Conservation (phyloP, 2,888 invertebrate genomes). For the Athrips mouffetella region DNA sequence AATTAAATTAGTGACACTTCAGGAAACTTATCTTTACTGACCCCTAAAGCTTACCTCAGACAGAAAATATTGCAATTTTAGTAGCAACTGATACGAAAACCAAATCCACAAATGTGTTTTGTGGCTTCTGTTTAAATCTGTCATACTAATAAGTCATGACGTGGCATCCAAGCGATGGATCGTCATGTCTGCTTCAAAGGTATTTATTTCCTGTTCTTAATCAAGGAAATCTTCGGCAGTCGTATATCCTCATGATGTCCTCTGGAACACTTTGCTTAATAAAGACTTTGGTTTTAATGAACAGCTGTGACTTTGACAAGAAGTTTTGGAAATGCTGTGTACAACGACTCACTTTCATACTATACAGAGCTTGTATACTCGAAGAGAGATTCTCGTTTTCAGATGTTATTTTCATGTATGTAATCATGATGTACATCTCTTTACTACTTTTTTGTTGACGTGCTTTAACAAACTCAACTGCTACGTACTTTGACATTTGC, state of each 20-base stretch:
- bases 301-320: conserved; percentile 1
- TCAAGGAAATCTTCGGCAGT: conserved; percentile 52
- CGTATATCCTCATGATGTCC: conserved; percentile 37
- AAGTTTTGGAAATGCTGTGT: not conserved
- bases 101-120: not conserved
- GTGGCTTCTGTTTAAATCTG: conserved; percentile 15
- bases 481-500: no score
- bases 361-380: no score
- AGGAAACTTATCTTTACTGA: no score
- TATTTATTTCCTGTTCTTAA: conserved; percentile 68
- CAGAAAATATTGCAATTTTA: no score
- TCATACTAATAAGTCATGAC: conserved; percentile 38
- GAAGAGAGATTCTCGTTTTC: no score
- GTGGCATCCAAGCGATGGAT: conserved; percentile 47
- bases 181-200: conserved; percentile 63
- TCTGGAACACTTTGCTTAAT: conserved; percentile 48
- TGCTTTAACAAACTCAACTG: no score
- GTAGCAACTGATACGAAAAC: not conserved
- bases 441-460: no score
- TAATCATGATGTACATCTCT: no score
- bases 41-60: no score
- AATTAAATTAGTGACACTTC: no score
- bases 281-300: conserved; percentile 36
- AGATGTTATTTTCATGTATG: no score
- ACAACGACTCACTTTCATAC: no score